Percentiles rank a stretch among this genome's conserved stretches.
Conservation (phyloP, 1,140 invertebrate species). For the Microplitis mediator region DNA sequence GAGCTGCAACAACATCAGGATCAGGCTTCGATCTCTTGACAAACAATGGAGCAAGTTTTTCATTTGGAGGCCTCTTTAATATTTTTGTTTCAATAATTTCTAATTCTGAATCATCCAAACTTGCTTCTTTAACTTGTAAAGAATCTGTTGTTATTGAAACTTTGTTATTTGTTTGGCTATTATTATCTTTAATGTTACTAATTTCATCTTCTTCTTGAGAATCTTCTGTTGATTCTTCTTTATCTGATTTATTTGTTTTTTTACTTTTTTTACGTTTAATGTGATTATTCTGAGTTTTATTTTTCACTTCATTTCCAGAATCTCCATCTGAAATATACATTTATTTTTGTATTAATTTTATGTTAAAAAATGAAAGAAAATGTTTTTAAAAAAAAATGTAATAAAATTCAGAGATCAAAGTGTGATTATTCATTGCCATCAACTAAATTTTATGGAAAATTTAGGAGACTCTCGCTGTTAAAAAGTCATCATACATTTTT, state of each 20-base stretch:
- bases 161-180: background rate
- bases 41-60: conserved; percentile 59
- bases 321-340: no score
- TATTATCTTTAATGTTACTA: no score
- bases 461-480: conserved; percentile 49
- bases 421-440: conserved; percentile 57
- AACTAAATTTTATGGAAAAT: conserved; percentile 37
- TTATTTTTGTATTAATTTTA: no score
- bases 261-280: no score
- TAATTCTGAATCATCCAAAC: background rate
- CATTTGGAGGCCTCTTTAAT: conserved; percentile 14
- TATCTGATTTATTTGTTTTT: background rate
- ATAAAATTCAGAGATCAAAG: conserved; percentile 58
- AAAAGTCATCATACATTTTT: conserved; percentile 16
- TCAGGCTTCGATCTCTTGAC: conserved; percentile 51
- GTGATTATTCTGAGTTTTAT: no score
- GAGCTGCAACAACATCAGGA: conserved; percentile 41
- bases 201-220: conserved; percentile 11
- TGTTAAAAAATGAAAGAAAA: no score
- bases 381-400: no score
- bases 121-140: background rate
- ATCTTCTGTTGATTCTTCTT: conserved; percentile 4
- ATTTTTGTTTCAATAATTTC: background rate
- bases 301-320: no score
- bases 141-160: background rate